A percentile compares a stretch with the other conserved stretches of the same genome.
Evolutionary conservation across 2,797 vertebrate species (phyloP).

Genomic region (Menidia menidia): DNA sequence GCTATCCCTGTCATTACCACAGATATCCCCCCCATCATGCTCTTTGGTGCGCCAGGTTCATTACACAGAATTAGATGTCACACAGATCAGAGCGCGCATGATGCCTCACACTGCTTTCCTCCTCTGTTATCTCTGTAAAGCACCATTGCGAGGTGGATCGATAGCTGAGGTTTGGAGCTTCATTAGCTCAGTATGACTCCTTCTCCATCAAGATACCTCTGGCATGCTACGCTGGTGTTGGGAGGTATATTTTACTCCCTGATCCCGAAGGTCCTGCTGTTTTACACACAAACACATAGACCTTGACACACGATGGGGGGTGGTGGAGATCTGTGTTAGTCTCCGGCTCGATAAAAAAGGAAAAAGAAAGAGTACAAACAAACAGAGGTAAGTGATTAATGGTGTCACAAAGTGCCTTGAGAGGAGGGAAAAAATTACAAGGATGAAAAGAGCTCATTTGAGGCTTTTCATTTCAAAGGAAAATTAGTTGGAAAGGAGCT

Average conservation of each 20-base stretch:
- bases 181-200: constrained; percentile 79
- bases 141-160: constrained; percentile 73
- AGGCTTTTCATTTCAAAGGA: constrained; percentile 54
- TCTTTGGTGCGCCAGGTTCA: constrained; percentile 75
- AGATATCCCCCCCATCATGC: constrained; percentile 71
- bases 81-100: constrained; percentile 75
- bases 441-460: constrained; percentile 65
- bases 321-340: constrained; percentile 43
- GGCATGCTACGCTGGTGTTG: constrained; percentile 60
- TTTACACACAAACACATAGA: constrained; percentile 68
- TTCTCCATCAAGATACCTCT: constrained; percentile 75
- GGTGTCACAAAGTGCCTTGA: constrained; percentile 65
- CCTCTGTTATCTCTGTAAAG: constrained; percentile 77
- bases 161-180: constrained; percentile 79
- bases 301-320: constrained; percentile 44
- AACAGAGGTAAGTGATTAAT: constrained; percentile 72
- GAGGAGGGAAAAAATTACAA: constrained; percentile 50
- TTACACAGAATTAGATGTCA: constrained; percentile 81
- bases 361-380: constrained; percentile 64
- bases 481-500: constrained; percentile 27
- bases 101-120: constrained; percentile 74
- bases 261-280: constrained; percentile 68
- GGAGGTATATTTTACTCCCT: constrained; percentile 67
- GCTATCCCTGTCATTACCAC: constrained; percentile 73
- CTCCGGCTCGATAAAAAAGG: constrained; percentile 65